A percentile compares a stretch with the other conserved stretches of the same genome.
phyloP scores from a whole-genome alignment of 2,888 invertebrate species.

The Ryuthela nishihirai region DNA sequence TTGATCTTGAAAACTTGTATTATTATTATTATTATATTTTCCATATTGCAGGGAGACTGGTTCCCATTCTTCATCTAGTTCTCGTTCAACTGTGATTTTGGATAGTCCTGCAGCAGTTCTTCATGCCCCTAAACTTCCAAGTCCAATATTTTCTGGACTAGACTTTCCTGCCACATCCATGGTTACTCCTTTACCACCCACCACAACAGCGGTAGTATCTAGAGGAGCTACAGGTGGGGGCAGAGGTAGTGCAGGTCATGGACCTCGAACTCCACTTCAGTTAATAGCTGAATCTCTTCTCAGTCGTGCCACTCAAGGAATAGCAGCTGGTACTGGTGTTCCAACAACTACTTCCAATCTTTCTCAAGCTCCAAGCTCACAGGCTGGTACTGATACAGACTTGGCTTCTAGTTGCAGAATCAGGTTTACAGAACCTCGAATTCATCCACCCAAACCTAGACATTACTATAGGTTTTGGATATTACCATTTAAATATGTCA shows the following conservation, averaged over 20 bases:
- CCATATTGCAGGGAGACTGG: constrained; percentile 30
- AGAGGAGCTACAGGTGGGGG: constrained; percentile 3
- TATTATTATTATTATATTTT: too few species aligned
- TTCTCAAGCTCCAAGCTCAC: constrained; percentile 42
- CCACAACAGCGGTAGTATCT: background rate
- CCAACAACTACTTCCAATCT: constrained; percentile 31
- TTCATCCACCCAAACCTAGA: constrained; percentile 28
- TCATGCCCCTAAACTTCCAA: constrained; percentile 32
- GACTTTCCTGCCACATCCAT: constrained; percentile 5
- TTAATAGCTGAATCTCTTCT: constrained; percentile 48
- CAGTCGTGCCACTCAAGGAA: constrained; percentile 48
- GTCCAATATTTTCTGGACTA: constrained; percentile 18
- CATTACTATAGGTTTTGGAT: constrained; percentile 73
- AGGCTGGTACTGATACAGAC: constrained; percentile 37
- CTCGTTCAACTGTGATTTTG: constrained; percentile 52
- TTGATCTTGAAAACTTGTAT: too few species aligned
- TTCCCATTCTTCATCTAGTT: constrained; percentile 48
- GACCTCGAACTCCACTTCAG: constrained; percentile 45
- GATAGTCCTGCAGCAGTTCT: constrained; percentile 47
- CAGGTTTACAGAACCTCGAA: constrained; percentile 18
- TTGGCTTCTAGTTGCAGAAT: constrained; percentile 26
- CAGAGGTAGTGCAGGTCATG: background rate
- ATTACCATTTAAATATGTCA: constrained; percentile 59
- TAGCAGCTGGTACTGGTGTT: constrained; percentile 22
- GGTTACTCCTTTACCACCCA: background rate